Percentiles rank a stretch among this genome's conserved stretches.
phyloP scores from a whole-genome alignment of 1,140 invertebrate genomes.

The Formica selysi region DNA sequence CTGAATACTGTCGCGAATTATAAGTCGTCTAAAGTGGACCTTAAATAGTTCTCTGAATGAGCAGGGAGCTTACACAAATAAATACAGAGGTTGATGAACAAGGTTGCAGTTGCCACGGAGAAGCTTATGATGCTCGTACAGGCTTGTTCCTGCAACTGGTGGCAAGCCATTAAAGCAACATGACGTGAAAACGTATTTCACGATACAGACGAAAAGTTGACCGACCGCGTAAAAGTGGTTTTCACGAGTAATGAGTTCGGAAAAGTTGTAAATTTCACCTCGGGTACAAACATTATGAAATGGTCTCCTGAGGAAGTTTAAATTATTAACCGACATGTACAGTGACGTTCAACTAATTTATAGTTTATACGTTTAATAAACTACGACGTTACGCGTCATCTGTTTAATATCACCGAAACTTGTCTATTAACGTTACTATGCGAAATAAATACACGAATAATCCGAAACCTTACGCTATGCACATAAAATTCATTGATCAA shows the following conservation, averaged over 20 bases:
- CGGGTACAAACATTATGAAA: slow-evolving; percentile 57
- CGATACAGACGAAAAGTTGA: slow-evolving; percentile 65
- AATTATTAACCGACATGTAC: slow-evolving; percentile 60
- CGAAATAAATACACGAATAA: slow-evolving; percentile 33
- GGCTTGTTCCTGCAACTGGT: slow-evolving; percentile 58
- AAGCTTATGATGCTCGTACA: slow-evolving; percentile 48
- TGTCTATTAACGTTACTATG: slow-evolving; percentile 16
- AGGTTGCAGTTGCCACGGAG: slow-evolving; percentile 29
- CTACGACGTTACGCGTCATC: slow-evolving; percentile 55
- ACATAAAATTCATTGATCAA: not conserved
- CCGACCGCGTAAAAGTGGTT: slow-evolving; percentile 57
- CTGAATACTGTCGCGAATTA: no score
- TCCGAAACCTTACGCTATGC: no score
- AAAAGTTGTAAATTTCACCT: slow-evolving; percentile 66
- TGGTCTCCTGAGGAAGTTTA: slow-evolving; percentile 59
- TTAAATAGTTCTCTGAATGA: slow-evolving; percentile 1
- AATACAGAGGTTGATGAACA: slow-evolving; percentile 39
- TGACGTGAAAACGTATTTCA: slow-evolving; percentile 63
- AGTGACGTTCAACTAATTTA: slow-evolving; percentile 63
- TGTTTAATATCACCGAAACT: slow-evolving; percentile 56
- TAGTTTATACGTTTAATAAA: slow-evolving; percentile 62
- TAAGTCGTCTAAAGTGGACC: no score
- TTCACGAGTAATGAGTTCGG: slow-evolving; percentile 65
- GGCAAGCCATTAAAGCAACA: slow-evolving; percentile 58
- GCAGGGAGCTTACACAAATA: slow-evolving; percentile 16